These are phyloP conservation scores for Psilopogon haemacephalus DNA, from an alignment of 2,113 vertebrate genomes.

Conservation along the genomic window DNA sequence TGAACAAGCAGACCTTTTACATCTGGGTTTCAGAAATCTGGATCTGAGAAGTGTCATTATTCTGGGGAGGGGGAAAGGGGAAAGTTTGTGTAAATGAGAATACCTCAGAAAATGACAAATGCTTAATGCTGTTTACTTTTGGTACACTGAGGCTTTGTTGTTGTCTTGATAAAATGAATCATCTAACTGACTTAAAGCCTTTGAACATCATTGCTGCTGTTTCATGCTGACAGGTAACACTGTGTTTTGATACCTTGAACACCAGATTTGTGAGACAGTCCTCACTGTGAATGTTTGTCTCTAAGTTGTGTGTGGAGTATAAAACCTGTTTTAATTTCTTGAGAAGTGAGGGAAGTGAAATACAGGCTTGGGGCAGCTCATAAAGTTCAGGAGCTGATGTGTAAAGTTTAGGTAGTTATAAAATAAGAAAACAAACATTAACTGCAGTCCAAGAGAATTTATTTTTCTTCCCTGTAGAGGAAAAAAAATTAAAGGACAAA, in stretches of 20 bases:
- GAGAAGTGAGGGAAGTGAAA: not conserved
- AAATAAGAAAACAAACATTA: not conserved
- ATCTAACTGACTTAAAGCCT: not conserved
- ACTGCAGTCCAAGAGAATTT: not conserved
- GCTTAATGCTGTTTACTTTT: not conserved
- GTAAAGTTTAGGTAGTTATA: no score
- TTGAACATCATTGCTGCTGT: not conserved
- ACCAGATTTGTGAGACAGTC: not conserved
- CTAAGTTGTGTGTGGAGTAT: not conserved
- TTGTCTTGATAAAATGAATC: not conserved
- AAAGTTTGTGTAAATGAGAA: not conserved
- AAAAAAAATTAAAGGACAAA: not conserved
- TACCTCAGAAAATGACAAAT: not conserved
- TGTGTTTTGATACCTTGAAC: not conserved
- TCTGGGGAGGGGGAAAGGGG: rapidly evolving
- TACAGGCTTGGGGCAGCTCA: no score
- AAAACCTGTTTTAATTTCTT: not conserved
- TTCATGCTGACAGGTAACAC: not conserved
- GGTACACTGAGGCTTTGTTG: not conserved
- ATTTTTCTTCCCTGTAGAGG: not conserved
- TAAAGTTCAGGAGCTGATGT: no score
- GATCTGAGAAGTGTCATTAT: not conserved
- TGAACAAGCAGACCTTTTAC: not conserved
- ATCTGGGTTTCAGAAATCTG: not conserved
- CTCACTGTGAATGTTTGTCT: not conserved